Conservation (phyloP, 2,797 vertebrate genomes). For the Chelonia mydas region DNA sequence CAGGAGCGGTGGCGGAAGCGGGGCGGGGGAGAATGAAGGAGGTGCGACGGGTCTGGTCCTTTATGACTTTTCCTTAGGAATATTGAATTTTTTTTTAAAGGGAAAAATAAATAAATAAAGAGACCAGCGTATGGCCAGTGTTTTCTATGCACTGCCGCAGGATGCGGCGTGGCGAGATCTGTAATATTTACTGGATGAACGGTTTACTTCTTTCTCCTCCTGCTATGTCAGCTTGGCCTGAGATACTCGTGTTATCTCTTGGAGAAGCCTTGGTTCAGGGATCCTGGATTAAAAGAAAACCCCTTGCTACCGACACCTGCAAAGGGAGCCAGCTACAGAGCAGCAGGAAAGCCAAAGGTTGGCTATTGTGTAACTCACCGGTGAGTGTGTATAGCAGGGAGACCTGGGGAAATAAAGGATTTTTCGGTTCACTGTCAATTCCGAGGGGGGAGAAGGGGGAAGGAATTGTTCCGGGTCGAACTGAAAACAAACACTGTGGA, state of each 20-base stretch:
- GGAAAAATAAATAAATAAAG: conserved; percentile 40
- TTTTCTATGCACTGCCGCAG: conserved; percentile 84
- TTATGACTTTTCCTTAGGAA: conserved; percentile 73
- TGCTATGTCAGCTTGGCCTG: neutral
- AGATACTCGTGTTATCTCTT: neutral
- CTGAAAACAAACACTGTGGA: neutral
- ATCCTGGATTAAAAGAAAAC: neutral
- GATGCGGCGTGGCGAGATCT: conserved; percentile 81
- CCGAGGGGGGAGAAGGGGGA: too few species aligned
- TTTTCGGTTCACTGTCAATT: neutral
- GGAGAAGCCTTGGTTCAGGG: neutral
- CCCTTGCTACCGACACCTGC: neutral
- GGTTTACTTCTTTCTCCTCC: conserved; percentile 70
- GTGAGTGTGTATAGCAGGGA: neutral
- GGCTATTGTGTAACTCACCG: neutral
- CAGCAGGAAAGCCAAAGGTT: neutral
- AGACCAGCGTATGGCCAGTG: conserved; percentile 76
- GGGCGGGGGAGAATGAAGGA: too few species aligned
- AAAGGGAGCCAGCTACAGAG: neutral
- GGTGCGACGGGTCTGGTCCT: neutral
- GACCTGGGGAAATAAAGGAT: neutral
- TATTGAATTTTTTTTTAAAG: conserved; percentile 59
- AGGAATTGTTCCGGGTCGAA: neutral
- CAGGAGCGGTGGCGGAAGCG: neutral
- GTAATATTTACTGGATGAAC: conserved; percentile 79